Percentiles rank a stretch among this genome's conserved stretches.
Evolutionary conservation across 2,888 invertebrate genomes (phyloP).

Genomic region (Caenorhabditis uteleia): DNA sequence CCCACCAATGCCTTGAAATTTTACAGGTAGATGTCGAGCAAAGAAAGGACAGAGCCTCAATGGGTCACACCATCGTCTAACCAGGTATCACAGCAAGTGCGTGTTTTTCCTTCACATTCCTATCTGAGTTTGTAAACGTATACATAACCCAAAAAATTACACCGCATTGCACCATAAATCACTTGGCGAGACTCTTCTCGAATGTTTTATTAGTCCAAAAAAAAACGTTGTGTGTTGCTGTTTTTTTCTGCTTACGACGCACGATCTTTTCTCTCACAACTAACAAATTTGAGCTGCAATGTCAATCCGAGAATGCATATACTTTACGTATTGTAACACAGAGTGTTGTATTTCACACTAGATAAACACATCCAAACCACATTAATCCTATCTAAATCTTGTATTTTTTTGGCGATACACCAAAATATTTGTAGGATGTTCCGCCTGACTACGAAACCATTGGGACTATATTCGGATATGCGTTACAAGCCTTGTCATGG

Average conservation of each 20-base stretch:
- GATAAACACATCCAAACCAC: neutral
- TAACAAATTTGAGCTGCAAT: neutral
- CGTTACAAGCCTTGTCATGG: conserved; percentile 67
- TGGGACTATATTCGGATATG: conserved; percentile 68
- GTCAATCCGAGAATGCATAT: conserved; percentile 1
- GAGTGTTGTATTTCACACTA: neutral
- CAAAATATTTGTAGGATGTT: conserved; percentile 60
- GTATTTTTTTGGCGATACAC: neutral
- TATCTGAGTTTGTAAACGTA: no score
- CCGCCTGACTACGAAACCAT: conserved; percentile 69
- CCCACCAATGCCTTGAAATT: neutral
- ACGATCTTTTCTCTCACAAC: neutral
- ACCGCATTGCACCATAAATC: neutral
- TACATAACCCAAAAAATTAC: neutral
- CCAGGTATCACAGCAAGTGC: conserved; percentile 62
- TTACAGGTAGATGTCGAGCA: conserved; percentile 53
- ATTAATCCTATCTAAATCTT: neutral
- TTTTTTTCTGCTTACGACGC: no score
- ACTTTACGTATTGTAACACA: neutral
- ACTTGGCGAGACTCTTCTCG: neutral
- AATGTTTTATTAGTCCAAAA: neutral
- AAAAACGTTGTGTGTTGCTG: neutral
- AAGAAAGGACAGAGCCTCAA: conserved; percentile 66
- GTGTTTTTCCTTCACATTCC: no score
- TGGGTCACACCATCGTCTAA: conserved; percentile 68